Evolutionary conservation across 2,113 vertebrate species (phyloP).

Genomic region (Xiphophorus couchianus): DNA sequence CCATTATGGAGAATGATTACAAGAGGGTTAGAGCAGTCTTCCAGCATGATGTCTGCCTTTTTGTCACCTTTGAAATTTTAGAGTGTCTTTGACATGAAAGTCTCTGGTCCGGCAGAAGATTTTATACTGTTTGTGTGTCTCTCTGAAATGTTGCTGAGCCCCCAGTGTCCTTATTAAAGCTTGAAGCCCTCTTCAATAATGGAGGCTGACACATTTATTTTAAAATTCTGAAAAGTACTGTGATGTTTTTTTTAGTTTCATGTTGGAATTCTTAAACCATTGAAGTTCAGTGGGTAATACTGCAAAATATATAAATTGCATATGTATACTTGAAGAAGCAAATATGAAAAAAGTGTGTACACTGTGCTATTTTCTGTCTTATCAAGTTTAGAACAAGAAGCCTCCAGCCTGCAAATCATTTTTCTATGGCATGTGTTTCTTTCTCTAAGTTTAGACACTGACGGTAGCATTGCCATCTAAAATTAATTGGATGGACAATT

Average conservation of each 20-base stretch:
- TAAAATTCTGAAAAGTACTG: slow-evolving; percentile 33
- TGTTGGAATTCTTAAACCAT: neutral
- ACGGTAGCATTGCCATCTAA: slow-evolving; percentile 3
- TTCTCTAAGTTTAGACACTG: neutral
- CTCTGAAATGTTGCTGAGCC: slow-evolving; percentile 26
- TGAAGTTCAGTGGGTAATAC: neutral
- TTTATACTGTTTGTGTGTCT: slow-evolving; percentile 20
- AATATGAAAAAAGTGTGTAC: too few relatives aligned
- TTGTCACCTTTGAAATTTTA: slow-evolving; percentile 34
- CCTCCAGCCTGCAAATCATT: neutral
- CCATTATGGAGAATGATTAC: slow-evolving; percentile 46
- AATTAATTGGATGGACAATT: slow-evolving; percentile 36
- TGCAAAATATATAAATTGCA: neutral
- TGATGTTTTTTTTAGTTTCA: neutral
- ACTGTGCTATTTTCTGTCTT: neutral
- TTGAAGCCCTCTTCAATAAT: slow-evolving; percentile 31
- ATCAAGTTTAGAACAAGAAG: neutral
- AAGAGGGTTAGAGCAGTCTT: slow-evolving; percentile 34
- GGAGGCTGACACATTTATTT: slow-evolving; percentile 36
- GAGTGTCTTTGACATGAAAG: slow-evolving; percentile 34
- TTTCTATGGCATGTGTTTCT: neutral
- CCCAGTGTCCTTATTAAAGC: slow-evolving; percentile 43
- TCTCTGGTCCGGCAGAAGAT: slow-evolving; percentile 26
- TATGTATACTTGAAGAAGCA: too few relatives aligned
- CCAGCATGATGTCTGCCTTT: slow-evolving; percentile 8